Evolutionary conservation across 2,113 vertebrate species (phyloP).

Genomic region (Xiphophorus maculatus): DNA sequence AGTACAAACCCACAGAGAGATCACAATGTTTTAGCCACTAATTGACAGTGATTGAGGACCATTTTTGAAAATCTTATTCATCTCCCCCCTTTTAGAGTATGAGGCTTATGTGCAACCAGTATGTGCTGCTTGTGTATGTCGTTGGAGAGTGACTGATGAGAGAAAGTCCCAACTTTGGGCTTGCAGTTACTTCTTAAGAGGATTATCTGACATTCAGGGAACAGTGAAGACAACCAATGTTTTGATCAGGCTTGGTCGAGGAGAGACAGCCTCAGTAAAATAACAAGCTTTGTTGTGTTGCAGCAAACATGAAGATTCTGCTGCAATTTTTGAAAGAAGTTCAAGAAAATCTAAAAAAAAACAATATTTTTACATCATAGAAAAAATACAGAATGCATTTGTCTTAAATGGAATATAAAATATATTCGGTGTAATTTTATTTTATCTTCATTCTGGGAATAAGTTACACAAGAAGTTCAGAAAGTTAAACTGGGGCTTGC

Average conservation of each 20-base stretch:
- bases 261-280: conserved; percentile 28
- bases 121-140: conserved; percentile 11
- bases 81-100: conserved; percentile 10
- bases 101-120: background rate
- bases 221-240: conserved; percentile 44
- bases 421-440: background rate
- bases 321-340: conserved; percentile 4
- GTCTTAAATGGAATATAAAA: background rate
- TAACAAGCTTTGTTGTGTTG: conserved; percentile 13
- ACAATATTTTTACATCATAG: background rate
- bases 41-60: conserved; percentile 66
- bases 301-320: conserved; percentile 35
- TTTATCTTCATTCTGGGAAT: background rate
- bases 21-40: conserved; percentile 33
- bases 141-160: conserved; percentile 40
- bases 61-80: conserved; percentile 31
- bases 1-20: conserved; percentile 21
- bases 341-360: background rate
- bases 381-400: background rate
- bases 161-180: conserved; percentile 46
- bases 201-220: conserved; percentile 56
- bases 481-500: background rate
- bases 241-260: conserved; percentile 43
- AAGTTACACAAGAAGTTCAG: background rate
- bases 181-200: conserved; percentile 60